phyloP scores from a whole-genome alignment of 2,888 invertebrate species.

The Lacanobia wlatinum region DNA sequence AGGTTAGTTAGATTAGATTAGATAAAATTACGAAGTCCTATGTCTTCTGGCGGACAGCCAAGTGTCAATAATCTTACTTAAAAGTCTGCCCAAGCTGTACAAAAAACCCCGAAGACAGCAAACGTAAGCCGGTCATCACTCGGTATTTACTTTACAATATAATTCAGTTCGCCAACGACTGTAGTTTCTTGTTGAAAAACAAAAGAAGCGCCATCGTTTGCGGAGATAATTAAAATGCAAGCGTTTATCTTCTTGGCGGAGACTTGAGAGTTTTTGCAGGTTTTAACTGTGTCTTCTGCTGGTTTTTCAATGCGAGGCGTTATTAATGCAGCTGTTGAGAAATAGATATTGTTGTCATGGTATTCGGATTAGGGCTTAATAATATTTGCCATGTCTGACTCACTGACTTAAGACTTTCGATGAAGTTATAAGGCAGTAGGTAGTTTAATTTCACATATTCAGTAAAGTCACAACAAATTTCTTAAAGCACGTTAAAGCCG shows the following conservation, averaged over 20 bases:
- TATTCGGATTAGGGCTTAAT: neutral
- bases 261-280: conserved; percentile 19
- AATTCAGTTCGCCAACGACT: conserved; percentile 40
- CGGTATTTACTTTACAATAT: conserved; percentile 29
- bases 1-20: no score
- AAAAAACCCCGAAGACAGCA: neutral
- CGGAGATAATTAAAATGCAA: conserved; percentile 59
- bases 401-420: no score
- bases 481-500: no score
- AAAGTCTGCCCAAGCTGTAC: neutral
- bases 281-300: conserved; percentile 20
- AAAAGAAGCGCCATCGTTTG: conserved; percentile 48
- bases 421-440: no score
- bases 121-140: conserved; percentile 4
- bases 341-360: neutral
- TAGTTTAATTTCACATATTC: no score
- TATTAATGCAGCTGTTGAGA: neutral
- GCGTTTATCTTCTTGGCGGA: conserved; percentile 44
- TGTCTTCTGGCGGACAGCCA: no score
- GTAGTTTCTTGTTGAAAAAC: conserved; percentile 51
- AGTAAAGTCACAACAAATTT: no score
- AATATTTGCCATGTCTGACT: no score
- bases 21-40: no score
- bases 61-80: no score
- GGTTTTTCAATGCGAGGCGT: neutral